phyloP scores from a whole-genome alignment of 2,888 invertebrate species.

The Leptothorax acervorum region DNA sequence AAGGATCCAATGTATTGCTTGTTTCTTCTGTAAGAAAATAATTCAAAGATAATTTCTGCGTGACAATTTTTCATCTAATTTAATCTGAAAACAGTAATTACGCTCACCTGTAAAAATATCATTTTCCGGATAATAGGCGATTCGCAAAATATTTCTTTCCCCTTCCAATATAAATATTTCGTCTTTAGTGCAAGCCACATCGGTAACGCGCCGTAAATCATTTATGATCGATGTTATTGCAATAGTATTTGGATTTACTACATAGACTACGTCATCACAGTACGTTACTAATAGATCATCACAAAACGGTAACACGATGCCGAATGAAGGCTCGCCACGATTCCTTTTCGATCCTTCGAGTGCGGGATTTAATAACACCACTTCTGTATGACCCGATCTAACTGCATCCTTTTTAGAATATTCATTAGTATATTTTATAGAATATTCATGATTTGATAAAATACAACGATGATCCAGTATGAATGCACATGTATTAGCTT shows the following conservation, averaged over 20 bases:
- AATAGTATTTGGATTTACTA: constrained; percentile 90
- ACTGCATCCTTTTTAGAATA: constrained; percentile 79
- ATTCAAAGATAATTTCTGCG: neutral
- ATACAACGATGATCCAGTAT: neutral
- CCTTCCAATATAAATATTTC: constrained; percentile 95
- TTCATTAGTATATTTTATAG: neutral
- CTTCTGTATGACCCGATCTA: constrained; percentile 86
- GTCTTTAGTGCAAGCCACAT: constrained; percentile 89
- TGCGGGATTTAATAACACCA: constrained; percentile 91
- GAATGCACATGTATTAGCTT: constrained; percentile 25
- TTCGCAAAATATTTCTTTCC: constrained; percentile 91
- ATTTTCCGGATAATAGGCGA: constrained; percentile 91
- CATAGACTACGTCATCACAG: constrained; percentile 90
- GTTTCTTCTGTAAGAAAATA: constrained; percentile 47
- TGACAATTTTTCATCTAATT: neutral
- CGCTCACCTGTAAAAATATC: constrained; percentile 74
- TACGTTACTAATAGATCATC: constrained; percentile 92
- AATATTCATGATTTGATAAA: constrained; percentile 39
- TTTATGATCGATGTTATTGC: constrained; percentile 81
- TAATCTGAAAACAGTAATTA: constrained; percentile 8
- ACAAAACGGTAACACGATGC: constrained; percentile 89
- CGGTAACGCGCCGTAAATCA: constrained; percentile 81
- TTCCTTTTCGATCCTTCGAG: constrained; percentile 84
- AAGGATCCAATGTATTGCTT: constrained; percentile 69
- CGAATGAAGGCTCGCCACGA: constrained; percentile 88